Percentiles rank a stretch among this genome's conserved stretches.
Evolutionary conservation across 2,888 invertebrate genomes (phyloP).

Genomic region (Chalcis sispes): DNA sequence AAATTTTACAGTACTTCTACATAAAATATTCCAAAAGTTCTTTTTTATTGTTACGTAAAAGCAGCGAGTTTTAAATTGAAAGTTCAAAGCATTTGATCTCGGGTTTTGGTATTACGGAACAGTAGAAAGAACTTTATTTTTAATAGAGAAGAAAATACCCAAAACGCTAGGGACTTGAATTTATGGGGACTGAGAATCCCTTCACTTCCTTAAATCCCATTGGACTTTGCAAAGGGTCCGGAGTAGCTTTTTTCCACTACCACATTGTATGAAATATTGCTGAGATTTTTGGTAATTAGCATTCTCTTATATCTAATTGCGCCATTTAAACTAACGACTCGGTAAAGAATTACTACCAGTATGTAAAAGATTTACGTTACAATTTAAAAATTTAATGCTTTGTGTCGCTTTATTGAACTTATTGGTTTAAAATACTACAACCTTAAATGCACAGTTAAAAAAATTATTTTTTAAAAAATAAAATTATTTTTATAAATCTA

Average conservation of each 20-base stretch:
- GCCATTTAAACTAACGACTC: slow-evolving; percentile 1
- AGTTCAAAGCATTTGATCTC: neutral
- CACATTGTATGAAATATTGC: slow-evolving; percentile 23
- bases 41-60: too few species aligned
- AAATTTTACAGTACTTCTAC: too few species aligned
- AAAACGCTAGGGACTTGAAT: slow-evolving; percentile 25
- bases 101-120: slow-evolving; percentile 1
- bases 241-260: slow-evolving; percentile 22
- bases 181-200: slow-evolving; percentile 37
- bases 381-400: neutral
- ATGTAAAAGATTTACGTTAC: too few species aligned
- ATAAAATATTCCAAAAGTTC: too few species aligned
- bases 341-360: slow-evolving; percentile 8
- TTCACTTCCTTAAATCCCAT: slow-evolving; percentile 28
- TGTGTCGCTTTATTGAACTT: neutral
- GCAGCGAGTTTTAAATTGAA: too few species aligned
- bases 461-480: too few species aligned
- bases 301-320: slow-evolving; percentile 12
- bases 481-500: too few species aligned
- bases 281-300: slow-evolving; percentile 34
- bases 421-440: too few species aligned
- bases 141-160: slow-evolving; percentile 41
- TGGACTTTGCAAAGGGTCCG: slow-evolving; percentile 24
- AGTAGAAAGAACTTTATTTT: slow-evolving; percentile 14
- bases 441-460: too few species aligned